A percentile compares a stretch with the other conserved stretches of the same genome.
Evolutionary conservation across 2,113 vertebrate genomes (phyloP).

Genomic region (Dromas ardeola): DNA sequence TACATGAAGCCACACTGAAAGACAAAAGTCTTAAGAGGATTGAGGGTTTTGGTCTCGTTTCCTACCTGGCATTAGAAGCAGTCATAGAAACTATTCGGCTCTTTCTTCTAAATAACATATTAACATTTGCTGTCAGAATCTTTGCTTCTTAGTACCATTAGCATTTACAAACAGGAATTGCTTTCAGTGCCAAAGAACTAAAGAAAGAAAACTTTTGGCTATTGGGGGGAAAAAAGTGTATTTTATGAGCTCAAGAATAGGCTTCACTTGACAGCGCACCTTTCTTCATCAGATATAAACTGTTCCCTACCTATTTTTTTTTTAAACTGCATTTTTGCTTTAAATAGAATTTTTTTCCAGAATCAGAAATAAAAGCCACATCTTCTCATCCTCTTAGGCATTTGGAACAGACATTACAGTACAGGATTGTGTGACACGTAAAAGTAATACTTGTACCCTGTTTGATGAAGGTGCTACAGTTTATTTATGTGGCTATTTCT

Average conservation of each 20-base stretch:
- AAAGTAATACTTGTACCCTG: not conserved
- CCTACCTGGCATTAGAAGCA: not conserved
- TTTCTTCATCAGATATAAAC: not conserved
- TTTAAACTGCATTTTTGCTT: not conserved
- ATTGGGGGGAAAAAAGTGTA: fast-evolving
- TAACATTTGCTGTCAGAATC: not conserved
- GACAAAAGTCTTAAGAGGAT: not conserved
- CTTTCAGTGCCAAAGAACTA: not conserved
- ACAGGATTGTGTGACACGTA: not conserved
- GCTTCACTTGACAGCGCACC: not conserved
- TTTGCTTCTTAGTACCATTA: not conserved
- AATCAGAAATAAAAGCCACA: not conserved
- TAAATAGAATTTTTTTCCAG: not conserved
- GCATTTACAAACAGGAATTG: not conserved
- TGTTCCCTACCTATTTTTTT: not conserved
- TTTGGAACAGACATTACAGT: not conserved
- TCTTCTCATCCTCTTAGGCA: not conserved
- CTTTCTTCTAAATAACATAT: not conserved
- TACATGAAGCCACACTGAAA: not conserved
- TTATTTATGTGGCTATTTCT: not conserved
- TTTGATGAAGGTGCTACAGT: not conserved
- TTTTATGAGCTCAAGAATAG: not conserved
- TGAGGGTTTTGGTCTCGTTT: not conserved
- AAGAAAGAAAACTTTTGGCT: not conserved
- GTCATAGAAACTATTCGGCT: not conserved